Percentiles rank a stretch among this genome's conserved stretches.
Conservation (phyloP, 2,888 invertebrate species). For the Nomada goodeniana region DNA sequence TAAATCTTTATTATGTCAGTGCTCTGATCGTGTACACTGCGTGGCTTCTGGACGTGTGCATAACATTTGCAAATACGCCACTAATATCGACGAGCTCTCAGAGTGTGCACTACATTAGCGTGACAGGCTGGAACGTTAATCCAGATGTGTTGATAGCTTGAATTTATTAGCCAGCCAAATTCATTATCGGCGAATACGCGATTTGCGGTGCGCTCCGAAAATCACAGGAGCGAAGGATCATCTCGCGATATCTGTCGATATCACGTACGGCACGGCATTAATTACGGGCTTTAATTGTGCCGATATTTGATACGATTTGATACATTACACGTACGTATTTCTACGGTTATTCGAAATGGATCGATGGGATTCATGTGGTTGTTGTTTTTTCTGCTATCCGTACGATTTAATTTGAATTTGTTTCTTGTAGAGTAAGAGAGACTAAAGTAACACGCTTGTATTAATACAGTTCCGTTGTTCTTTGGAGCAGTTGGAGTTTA, state of each 20-base stretch:
- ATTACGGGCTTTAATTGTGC: neutral
- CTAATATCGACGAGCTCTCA: slow-evolving; percentile 52
- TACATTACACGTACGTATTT: neutral
- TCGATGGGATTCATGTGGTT: too few relatives aligned
- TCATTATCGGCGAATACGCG: slow-evolving; percentile 46
- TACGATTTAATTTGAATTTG: too few relatives aligned
- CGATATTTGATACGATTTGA: neutral
- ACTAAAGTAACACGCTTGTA: too few relatives aligned
- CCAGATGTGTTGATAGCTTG: slow-evolving; percentile 52
- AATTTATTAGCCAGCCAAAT: slow-evolving; percentile 56
- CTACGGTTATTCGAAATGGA: too few relatives aligned
- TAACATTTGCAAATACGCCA: slow-evolving; percentile 57
- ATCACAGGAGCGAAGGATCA: slow-evolving; percentile 36
- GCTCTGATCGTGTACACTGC: slow-evolving; percentile 21
- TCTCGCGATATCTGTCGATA: slow-evolving; percentile 25
- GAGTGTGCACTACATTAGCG: slow-evolving; percentile 46
- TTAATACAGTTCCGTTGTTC: too few relatives aligned
- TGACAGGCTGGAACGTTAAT: slow-evolving; percentile 55
- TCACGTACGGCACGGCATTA: neutral
- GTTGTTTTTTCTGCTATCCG: too few relatives aligned
- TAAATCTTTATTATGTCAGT: slow-evolving; percentile 61
- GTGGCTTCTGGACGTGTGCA: slow-evolving; percentile 56
- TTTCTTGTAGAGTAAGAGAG: too few relatives aligned
- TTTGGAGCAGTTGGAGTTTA: too few relatives aligned
- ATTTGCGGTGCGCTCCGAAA: slow-evolving; percentile 30